A percentile compares a stretch with the other conserved stretches of the same genome.
These are phyloP conservation scores for Oxyteleia sp. DNA, from an alignment of 2,888 invertebrate genomes.

Conservation along the genomic window DNA sequence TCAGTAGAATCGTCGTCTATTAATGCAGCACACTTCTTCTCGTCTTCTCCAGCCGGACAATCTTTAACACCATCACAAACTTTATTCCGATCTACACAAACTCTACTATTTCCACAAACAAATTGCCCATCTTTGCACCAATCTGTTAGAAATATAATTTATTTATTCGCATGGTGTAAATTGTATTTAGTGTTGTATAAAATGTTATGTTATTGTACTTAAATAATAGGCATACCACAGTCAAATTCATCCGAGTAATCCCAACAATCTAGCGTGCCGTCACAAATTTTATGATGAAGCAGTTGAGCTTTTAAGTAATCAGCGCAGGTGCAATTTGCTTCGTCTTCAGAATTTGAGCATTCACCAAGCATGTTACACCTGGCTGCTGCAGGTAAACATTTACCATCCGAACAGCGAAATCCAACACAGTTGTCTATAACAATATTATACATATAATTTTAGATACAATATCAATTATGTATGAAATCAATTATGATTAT, in stretches of 20 bases:
- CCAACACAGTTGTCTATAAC: conserved; percentile 87
- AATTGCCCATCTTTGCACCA: conserved; percentile 92
- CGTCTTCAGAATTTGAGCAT: conserved; percentile 92
- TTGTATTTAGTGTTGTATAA: too few relatives aligned
- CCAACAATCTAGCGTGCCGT: conserved; percentile 93
- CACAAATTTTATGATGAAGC: conserved; percentile 92
- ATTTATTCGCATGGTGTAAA: neutral
- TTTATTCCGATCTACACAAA: conserved; percentile 90
- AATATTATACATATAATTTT: too few relatives aligned
- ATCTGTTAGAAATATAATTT: conserved; percentile 87
- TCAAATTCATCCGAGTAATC: conserved; percentile 93
- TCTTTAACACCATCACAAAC: conserved; percentile 92
- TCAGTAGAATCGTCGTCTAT: conserved; percentile 81
- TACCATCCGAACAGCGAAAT: conserved; percentile 90
- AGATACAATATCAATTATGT: too few relatives aligned
- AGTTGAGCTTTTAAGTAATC: conserved; percentile 92
- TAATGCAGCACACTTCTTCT: conserved; percentile 90
- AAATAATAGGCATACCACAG: too few relatives aligned
- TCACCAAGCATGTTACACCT: conserved; percentile 92
- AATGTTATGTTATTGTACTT: too few relatives aligned
- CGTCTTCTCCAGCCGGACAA: conserved; percentile 93
- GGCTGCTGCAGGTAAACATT: conserved; percentile 90
- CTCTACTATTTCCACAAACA: conserved; percentile 92
- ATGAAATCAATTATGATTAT: too few relatives aligned
- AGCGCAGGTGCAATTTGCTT: conserved; percentile 92